phyloP scores from a whole-genome alignment of 2,888 invertebrate genomes.

The Stenurella melanura region DNA sequence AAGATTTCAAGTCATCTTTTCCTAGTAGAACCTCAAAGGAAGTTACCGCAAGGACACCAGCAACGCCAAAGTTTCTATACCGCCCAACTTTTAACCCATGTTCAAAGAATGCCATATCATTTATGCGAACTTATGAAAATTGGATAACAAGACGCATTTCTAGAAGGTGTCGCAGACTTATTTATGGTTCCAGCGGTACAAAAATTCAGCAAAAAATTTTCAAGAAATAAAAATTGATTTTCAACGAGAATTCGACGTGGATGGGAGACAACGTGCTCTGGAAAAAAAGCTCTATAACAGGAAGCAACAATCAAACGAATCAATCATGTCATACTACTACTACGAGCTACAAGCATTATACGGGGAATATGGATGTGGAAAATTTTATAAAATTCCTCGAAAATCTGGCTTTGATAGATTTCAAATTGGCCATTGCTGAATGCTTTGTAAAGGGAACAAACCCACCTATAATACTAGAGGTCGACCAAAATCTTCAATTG shows the following conservation, averaged over 20 bases:
- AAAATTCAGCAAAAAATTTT: neutral
- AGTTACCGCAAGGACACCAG: neutral
- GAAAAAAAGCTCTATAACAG: neutral
- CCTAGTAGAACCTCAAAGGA: neutral
- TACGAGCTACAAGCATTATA: conserved; percentile 22
- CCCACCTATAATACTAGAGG: neutral
- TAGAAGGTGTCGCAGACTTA: neutral
- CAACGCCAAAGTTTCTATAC: neutral
- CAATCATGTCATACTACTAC: conserved; percentile 23
- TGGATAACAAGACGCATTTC: neutral
- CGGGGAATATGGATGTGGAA: conserved; percentile 12
- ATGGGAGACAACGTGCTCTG: no score
- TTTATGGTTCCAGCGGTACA: conserved; percentile 7
- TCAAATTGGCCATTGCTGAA: conserved; percentile 9
- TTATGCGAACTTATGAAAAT: neutral
- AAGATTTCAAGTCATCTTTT: neutral
- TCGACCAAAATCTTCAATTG: neutral
- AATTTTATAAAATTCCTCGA: conserved; percentile 25
- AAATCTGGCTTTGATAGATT: conserved; percentile 4
- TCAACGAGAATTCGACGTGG: neutral
- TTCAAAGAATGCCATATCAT: neutral
- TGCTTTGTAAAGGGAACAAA: neutral
- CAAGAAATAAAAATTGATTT: conserved; percentile 5
- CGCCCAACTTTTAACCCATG: neutral
- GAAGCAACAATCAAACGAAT: conserved; percentile 9